phyloP scores from a whole-genome alignment of 2,888 invertebrate species.

The Yponomeuta malinellus region DNA sequence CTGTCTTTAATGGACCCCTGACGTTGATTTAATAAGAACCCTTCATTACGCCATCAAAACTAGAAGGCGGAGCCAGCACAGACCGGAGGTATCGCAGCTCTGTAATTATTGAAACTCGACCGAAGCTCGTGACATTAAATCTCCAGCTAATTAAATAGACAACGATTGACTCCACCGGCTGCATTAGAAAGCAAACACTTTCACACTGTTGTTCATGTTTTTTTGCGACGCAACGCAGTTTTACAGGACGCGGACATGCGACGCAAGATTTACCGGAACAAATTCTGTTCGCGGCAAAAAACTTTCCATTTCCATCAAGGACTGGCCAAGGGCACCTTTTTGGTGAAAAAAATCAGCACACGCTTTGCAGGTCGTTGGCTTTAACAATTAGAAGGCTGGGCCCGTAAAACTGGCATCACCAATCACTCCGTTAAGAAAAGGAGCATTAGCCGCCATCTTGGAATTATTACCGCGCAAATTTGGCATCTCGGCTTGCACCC shows the following conservation, averaged over 20 bases:
- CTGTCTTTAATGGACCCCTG: slow-evolving; percentile 66
- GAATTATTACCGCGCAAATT: slow-evolving; percentile 36
- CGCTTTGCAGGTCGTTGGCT: slow-evolving; percentile 41
- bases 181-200: slow-evolving; percentile 16
- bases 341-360: slow-evolving; percentile 28
- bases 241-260: slow-evolving; percentile 18
- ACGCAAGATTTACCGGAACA: background rate
- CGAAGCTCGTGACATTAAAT: slow-evolving; percentile 21
- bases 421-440: slow-evolving; percentile 40
- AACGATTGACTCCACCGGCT: slow-evolving; percentile 16
- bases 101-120: slow-evolving; percentile 33
- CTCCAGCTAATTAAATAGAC: slow-evolving; percentile 26
- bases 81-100: slow-evolving; percentile 21
- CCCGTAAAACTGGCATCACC: slow-evolving; percentile 31
- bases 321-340: slow-evolving; percentile 28
- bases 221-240: background rate
- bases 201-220: background rate
- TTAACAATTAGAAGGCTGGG: slow-evolving; percentile 45
- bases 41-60: slow-evolving; percentile 62
- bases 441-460: slow-evolving; percentile 41
- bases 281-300: slow-evolving; percentile 22
- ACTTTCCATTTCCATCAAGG: slow-evolving; percentile 45
- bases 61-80: slow-evolving; percentile 30
- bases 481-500: slow-evolving; percentile 18
- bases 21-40: slow-evolving; percentile 75